phyloP scores from a whole-genome alignment of 2,888 invertebrate genomes.

The Parnassius smintheus region DNA sequence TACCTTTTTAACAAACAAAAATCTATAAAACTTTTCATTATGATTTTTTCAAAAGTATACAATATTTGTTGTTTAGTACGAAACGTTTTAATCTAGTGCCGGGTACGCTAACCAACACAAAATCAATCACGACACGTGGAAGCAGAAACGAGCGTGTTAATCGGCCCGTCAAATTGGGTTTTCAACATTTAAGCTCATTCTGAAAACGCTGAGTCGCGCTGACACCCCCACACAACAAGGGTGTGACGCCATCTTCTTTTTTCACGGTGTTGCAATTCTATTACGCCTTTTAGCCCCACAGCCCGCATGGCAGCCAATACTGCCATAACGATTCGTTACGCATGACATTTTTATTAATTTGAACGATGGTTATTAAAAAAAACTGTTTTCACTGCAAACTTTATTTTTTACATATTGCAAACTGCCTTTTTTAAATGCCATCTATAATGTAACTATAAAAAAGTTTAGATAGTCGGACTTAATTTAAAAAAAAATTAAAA shows the following conservation, averaged over 20 bases:
- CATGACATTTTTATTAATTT: slow-evolving; percentile 33
- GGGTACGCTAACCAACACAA: slow-evolving; percentile 15
- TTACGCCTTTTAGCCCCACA: slow-evolving; percentile 45
- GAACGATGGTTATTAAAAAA: slow-evolving; percentile 12
- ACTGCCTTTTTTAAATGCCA: too few species aligned
- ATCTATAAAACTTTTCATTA: too few species aligned
- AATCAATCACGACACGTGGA: slow-evolving; percentile 32
- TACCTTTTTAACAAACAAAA: too few species aligned
- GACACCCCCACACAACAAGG: slow-evolving; percentile 53
- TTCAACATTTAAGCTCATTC: slow-evolving; percentile 71
- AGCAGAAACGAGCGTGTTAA: slow-evolving; percentile 51
- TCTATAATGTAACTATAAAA: too few species aligned
- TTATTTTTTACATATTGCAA: background rate
- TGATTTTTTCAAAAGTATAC: background rate
- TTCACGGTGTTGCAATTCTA: slow-evolving; percentile 63
- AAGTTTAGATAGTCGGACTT: too few species aligned
- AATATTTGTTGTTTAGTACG: background rate
- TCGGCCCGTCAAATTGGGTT: slow-evolving; percentile 78
- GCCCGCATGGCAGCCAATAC: slow-evolving; percentile 41
- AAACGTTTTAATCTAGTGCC: slow-evolving; percentile 3
- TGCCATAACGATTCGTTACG: slow-evolving; percentile 45
- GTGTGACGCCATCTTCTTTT: slow-evolving; percentile 61
- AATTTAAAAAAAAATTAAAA: too few species aligned
- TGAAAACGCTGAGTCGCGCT: slow-evolving; percentile 71
- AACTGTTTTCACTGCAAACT: background rate